Conservation (phyloP, 2,888 invertebrate species). For the Agriopis aurantiaria region DNA sequence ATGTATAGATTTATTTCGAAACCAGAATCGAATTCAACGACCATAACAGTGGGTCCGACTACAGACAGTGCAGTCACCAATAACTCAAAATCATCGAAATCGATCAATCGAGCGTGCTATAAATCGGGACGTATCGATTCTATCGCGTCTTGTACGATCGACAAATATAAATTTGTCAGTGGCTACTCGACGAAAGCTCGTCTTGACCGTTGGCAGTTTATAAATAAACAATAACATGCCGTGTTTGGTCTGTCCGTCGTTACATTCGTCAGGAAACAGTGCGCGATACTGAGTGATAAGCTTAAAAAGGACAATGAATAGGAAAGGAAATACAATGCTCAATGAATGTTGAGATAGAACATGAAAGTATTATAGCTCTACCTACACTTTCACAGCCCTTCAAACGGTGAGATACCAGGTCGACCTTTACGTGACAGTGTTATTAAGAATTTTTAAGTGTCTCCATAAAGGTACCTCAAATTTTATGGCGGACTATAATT, state of each 20-base stretch:
- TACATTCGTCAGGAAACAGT: slow-evolving; percentile 73
- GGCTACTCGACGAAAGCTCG: slow-evolving; percentile 74
- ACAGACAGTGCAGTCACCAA: slow-evolving; percentile 60
- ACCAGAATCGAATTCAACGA: slow-evolving; percentile 33
- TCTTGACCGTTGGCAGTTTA: slow-evolving; percentile 68
- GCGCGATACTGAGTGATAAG: slow-evolving; percentile 69
- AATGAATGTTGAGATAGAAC: slow-evolving; percentile 19
- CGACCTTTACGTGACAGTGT: not conserved
- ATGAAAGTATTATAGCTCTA: slow-evolving; percentile 1
- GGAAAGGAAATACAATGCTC: slow-evolving; percentile 55
- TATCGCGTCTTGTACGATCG: slow-evolving; percentile 79
- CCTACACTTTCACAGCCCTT: not conserved
- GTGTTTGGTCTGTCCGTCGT: slow-evolving; percentile 73
- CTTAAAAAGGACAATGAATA: slow-evolving; percentile 44
- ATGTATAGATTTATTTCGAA: slow-evolving; percentile 41
- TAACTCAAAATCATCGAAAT: slow-evolving; percentile 78
- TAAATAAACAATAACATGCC: slow-evolving; percentile 84
- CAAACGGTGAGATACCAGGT: not conserved
- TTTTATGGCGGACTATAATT: too few relatives aligned
- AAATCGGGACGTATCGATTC: slow-evolving; percentile 81
- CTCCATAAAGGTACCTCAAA: too few relatives aligned
- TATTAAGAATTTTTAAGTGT: too few relatives aligned
- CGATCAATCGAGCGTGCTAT: slow-evolving; percentile 79
- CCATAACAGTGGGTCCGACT: slow-evolving; percentile 33
- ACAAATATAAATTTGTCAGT: slow-evolving; percentile 86